These are phyloP conservation scores for Phyllopteryx taeniolatus DNA, from an alignment of 2,113 vertebrate genomes.

Conservation along the genomic window DNA sequence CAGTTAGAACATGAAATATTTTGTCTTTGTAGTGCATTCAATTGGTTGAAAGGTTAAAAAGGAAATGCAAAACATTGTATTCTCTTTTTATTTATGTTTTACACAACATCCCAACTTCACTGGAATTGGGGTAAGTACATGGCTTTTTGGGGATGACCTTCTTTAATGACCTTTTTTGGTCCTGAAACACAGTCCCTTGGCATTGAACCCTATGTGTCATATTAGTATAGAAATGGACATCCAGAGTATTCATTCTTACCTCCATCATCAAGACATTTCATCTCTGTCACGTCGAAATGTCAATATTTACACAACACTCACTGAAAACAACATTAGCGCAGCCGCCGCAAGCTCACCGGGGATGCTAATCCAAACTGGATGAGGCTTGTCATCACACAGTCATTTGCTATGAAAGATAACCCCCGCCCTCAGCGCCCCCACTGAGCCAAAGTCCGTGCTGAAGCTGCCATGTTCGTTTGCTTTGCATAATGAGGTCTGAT, in stretches of 20 bases:
- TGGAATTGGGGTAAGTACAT: too few relatives aligned
- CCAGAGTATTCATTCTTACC: not conserved
- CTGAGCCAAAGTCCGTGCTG: conserved; percentile 21
- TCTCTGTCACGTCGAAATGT: conserved; percentile 4
- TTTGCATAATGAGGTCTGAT: conserved; percentile 61
- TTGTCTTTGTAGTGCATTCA: too few relatives aligned
- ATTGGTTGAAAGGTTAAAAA: too few relatives aligned
- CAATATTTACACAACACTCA: not conserved
- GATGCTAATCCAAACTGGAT: conserved; percentile 3
- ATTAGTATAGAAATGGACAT: not conserved
- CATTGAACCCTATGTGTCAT: not conserved
- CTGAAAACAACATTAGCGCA: not conserved
- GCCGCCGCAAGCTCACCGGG: not conserved
- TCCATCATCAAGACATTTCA: conserved; percentile 3
- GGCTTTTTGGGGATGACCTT: too few relatives aligned
- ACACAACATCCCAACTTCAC: too few relatives aligned
- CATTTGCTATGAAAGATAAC: conserved; percentile 25
- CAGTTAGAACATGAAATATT: too few relatives aligned
- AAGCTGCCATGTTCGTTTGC: conserved; percentile 49
- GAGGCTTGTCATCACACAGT: conserved; percentile 14
- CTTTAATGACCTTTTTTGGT: too few relatives aligned
- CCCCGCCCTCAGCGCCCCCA: not conserved
- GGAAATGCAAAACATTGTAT: too few relatives aligned
- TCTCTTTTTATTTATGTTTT: too few relatives aligned
- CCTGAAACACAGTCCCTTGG: too few relatives aligned